Base-by-base conservation (phyloP, 2,113 vertebrate genomes). In the Petrocephalus zakoni region DNA sequence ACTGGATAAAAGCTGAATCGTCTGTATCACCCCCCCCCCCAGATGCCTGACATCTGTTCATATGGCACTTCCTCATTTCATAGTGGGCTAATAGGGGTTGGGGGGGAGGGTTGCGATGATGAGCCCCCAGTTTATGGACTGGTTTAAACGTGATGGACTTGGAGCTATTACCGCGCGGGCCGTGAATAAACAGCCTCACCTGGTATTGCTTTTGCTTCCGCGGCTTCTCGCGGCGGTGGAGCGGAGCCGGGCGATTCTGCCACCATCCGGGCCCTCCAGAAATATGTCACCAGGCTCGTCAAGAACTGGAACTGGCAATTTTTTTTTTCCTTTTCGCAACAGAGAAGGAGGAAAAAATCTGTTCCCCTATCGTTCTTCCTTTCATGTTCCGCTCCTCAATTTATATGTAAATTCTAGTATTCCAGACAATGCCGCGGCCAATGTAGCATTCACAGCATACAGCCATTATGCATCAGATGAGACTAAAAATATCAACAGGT, bases 331-430 rank as follows among this genome's bases (percentile, higher is more conserved):
- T n/a, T n/a, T 4, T n/a, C 25, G 25, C n/a, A 29, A 68, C 53
- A 15, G 19, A 34, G 29, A 13, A 22, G 7, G 55, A 88, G 52
- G 47, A 83, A n/a, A 64, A 53, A 58, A 83, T 29, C 34, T 52
- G 75, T 84, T 55, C 84, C 29, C 68, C 64, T 78, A 46, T 42
- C 42, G 6, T 29, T 58, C 21, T 64, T 64, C 37, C 34, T 68
- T 42, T 86, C 89, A 49, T 86, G 90, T 92, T 91, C 91, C 68
- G 34, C 90, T 93, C 94, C 92, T 94, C 95, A 95, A 95, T 95
- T 95, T 95, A 95, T 95, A 95, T 95, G 95, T 94, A 95, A 95
- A 95, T 96, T 90, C 68, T 11, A 90, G 68, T 91, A 91, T 91
- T 91, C 93, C 93, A 95, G 94, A 95, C 94, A 94, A 93, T 93